phyloP scores from a whole-genome alignment of 1,140 invertebrate species.

The Drosophila erecta region DNA sequence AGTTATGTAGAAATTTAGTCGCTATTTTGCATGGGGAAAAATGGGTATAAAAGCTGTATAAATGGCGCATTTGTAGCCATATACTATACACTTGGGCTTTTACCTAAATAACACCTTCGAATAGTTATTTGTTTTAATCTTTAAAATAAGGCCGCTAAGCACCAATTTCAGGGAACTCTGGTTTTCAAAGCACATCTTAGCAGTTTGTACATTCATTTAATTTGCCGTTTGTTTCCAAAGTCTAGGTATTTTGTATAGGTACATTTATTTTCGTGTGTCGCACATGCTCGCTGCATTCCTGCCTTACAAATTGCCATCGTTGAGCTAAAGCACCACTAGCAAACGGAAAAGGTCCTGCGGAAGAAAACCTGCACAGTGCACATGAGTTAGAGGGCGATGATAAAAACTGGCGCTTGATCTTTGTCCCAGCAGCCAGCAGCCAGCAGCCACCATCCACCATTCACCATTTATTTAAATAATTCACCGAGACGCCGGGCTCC shows the following conservation, averaged over 20 bases:
- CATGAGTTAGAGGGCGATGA: constrained; percentile 49
- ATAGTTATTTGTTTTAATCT: no score
- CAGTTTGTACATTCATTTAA: no score
- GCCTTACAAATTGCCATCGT: constrained; percentile 56
- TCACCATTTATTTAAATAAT: constrained; percentile 58
- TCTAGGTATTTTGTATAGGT: not conserved
- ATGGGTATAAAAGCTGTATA: no score
- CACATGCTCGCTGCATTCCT: not conserved
- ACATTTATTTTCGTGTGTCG: not conserved
- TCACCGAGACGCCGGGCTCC: constrained; percentile 40
- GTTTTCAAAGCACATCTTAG: no score
- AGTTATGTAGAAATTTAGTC: not conserved
- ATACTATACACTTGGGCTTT: no score
- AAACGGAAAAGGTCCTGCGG: constrained; percentile 16
- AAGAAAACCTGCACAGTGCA: not conserved
- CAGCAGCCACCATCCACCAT: no score
- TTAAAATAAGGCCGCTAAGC: no score
- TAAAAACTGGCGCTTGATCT: constrained; percentile 49
- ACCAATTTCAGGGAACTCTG: no score
- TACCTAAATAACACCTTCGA: no score
- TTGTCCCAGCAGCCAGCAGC: constrained; percentile 20
- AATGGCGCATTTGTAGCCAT: no score
- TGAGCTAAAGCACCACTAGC: constrained; percentile 47
- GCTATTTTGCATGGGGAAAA: not conserved
- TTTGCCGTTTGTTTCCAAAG: no score